Conservation (phyloP, 23 tunicate species). For the Trididemnum miniatum region DNA sequence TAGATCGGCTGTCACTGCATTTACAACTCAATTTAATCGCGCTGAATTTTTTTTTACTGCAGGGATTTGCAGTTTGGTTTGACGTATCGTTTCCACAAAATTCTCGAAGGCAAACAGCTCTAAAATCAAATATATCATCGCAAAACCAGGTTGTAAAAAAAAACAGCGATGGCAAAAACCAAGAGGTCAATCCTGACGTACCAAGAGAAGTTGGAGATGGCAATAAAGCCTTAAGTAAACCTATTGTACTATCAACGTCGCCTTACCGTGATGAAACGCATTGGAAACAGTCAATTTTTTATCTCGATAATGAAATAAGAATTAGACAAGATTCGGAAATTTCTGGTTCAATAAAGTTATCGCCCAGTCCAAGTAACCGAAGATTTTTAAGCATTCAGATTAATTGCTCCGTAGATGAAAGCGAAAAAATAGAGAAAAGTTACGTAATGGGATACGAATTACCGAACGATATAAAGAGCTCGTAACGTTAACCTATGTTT, state of each 20-base stretch:
- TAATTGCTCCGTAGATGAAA: slow-evolving; percentile 35
- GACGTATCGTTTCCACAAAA: slow-evolving; percentile 50
- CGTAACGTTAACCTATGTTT: too few relatives aligned
- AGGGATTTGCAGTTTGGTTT: slow-evolving; percentile 96
- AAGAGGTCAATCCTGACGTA: too few relatives aligned
- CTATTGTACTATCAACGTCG: slow-evolving; percentile 61
- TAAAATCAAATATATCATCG: too few relatives aligned
- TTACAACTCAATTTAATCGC: not conserved
- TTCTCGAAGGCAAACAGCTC: too few relatives aligned
- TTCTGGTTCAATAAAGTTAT: slow-evolving; percentile 27
- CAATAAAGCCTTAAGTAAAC: too few relatives aligned
- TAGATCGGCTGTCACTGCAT: too few relatives aligned
- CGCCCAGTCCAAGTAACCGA: slow-evolving; percentile 42
- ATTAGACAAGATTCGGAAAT: slow-evolving; percentile 71
- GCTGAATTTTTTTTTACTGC: not conserved
- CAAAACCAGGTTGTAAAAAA: too few relatives aligned
- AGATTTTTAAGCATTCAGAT: slow-evolving; percentile 65
- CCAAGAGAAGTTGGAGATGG: too few relatives aligned
- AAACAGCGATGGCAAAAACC: too few relatives aligned
- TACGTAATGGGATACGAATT: slow-evolving; percentile 92
- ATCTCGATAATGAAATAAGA: slow-evolving; percentile 58
- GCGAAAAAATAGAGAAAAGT: slow-evolving; percentile 11
- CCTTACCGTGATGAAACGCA: slow-evolving; percentile 83
- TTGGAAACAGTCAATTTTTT: slow-evolving; percentile 90
- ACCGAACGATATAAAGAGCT: slow-evolving; percentile 51